Percentiles rank a stretch among this genome's conserved stretches.
These are phyloP conservation scores for Argynnis bischoffii DNA, from an alignment of 2,888 invertebrate species.

Conservation along the genomic window DNA sequence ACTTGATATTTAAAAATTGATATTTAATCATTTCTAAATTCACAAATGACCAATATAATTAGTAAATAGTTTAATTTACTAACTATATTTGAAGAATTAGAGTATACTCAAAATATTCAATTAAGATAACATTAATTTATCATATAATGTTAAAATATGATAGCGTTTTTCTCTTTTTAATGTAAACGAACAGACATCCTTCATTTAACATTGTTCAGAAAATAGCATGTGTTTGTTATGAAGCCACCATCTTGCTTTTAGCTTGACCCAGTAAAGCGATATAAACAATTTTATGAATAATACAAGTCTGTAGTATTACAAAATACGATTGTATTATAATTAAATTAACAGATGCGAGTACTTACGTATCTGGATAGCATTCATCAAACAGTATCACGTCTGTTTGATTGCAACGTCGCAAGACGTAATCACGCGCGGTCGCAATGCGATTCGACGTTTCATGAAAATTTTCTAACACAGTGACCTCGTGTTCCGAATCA, in stretches of 20 bases:
- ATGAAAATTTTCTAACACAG: conserved; percentile 71
- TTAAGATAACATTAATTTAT: neutral
- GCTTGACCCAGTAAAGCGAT: conserved; percentile 41
- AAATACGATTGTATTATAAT: conserved; percentile 18
- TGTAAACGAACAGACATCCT: conserved; percentile 4
- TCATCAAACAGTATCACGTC: conserved; percentile 84
- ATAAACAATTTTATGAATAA: conserved; percentile 23
- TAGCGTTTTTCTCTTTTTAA: neutral
- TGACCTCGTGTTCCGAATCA: conserved; percentile 71
- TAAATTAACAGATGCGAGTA: conserved; percentile 40
- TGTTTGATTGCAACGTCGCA: conserved; percentile 86
- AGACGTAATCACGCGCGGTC: conserved; percentile 76
- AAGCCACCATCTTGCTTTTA: conserved; percentile 42
- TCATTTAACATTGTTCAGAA: conserved; percentile 17
- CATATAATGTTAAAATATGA: neutral
- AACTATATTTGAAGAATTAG: neutral
- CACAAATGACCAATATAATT: conserved; percentile 1
- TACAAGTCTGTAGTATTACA: conserved; percentile 36
- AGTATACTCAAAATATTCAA: neutral
- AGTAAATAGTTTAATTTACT: neutral
- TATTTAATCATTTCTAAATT: neutral
- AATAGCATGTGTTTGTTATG: conserved; percentile 32
- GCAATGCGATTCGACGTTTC: conserved; percentile 63
- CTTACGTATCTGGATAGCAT: conserved; percentile 86
- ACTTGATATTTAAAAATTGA: neutral